These are phyloP conservation scores for Sylvietta virens DNA, from an alignment of 2,113 vertebrate species.

Conservation along the genomic window DNA sequence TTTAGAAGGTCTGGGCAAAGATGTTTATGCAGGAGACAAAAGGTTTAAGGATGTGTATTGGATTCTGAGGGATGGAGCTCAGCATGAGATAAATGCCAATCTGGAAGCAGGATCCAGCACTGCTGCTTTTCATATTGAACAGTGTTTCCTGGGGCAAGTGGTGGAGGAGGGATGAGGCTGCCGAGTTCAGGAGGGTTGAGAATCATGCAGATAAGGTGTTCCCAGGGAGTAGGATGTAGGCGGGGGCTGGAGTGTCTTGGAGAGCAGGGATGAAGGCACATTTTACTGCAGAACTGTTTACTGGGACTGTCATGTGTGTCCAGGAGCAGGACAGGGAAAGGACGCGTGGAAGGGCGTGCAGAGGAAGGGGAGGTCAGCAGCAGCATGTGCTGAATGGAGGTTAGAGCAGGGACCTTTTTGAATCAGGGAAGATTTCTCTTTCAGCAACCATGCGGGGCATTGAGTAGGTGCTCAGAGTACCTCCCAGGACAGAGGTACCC, in stretches of 20 bases:
- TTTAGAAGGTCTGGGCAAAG: not conserved
- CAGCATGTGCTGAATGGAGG: not conserved
- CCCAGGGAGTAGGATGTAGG: not conserved
- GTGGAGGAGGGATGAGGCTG: not conserved
- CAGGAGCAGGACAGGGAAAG: not conserved
- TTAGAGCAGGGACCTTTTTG: not conserved
- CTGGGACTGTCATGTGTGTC: fast-evolving
- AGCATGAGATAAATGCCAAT: not conserved
- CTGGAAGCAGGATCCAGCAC: not conserved
- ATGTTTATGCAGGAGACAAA: slow-evolving; percentile 12
- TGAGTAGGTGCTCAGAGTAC: not conserved
- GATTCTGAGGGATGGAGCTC: not conserved
- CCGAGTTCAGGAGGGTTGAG: not conserved
- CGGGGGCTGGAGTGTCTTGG: not conserved
- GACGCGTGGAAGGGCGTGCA: fast-evolving
- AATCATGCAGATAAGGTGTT: not conserved
- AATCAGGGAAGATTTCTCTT: not conserved
- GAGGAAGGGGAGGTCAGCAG: not conserved
- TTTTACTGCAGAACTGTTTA: not conserved
- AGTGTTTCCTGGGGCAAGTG: not conserved
- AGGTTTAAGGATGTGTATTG: not conserved
- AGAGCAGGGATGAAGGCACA: not conserved
- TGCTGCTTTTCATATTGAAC: not conserved
- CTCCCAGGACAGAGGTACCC: not conserved
- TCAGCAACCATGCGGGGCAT: not conserved